Evolutionary conservation across 2,113 vertebrate genomes (phyloP).

Genomic region (Xerus inauris): DNA sequence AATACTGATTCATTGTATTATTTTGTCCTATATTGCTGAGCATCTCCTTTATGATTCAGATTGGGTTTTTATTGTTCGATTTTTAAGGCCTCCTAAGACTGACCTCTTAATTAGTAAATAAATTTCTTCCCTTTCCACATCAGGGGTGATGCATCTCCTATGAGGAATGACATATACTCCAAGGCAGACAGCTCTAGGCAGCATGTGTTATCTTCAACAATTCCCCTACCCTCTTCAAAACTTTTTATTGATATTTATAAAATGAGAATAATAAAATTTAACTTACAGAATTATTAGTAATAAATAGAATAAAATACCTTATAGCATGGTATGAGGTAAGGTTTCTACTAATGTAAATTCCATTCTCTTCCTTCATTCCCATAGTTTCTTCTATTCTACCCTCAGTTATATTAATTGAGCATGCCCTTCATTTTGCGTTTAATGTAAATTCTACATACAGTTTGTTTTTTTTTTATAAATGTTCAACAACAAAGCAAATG

Average conservation of each 20-base stretch:
- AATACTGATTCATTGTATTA: not conserved
- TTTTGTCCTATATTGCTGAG: not conserved
- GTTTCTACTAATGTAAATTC: not conserved
- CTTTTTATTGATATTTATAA: not conserved
- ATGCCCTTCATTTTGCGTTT: not conserved
- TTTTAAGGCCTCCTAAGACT: not conserved
- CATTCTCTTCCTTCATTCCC: not conserved
- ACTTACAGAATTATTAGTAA: not conserved
- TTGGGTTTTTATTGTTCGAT: not conserved
- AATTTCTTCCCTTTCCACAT: not conserved
- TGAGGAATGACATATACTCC: not conserved
- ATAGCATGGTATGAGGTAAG: not conserved
- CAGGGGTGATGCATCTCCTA: not conserved
- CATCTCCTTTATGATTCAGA: not conserved
- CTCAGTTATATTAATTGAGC: not conserved
- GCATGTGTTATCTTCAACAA: not conserved
- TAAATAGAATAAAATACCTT: not conserved
- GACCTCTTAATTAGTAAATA: not conserved
- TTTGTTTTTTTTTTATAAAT: not conserved
- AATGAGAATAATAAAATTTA: conserved; percentile 5
- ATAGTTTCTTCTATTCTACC: not conserved
- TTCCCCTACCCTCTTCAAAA: not conserved
- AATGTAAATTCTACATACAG: not conserved
- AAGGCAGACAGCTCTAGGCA: not conserved
- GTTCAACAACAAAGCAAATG: not conserved